Conservation (phyloP, 23 tunicate genomes). For the Trididemnum clinides region DNA sequence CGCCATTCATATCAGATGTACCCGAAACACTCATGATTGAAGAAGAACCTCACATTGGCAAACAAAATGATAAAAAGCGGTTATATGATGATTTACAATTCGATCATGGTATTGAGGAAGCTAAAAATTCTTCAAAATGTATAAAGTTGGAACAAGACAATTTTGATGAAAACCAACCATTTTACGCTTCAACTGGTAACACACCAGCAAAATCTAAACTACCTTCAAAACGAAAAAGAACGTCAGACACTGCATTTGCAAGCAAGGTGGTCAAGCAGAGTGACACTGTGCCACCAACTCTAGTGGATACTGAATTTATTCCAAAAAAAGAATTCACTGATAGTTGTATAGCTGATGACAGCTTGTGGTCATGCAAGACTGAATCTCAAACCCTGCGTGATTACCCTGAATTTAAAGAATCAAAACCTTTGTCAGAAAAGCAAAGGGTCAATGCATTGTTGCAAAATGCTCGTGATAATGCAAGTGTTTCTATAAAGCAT, state of each 20-base stretch:
- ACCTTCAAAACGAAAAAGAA: background rate
- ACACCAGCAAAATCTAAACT: background rate
- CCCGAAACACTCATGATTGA: slow-evolving; percentile 28
- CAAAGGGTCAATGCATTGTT: background rate
- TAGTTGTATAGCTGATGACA: slow-evolving; percentile 50
- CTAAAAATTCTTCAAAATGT: background rate
- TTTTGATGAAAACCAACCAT: background rate
- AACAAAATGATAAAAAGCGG: background rate
- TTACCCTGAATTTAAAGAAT: background rate
- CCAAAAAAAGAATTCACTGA: background rate
- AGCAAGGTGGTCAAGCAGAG: background rate
- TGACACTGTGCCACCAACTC: background rate
- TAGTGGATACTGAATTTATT: background rate
- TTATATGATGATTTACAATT: background rate
- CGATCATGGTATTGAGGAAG: background rate
- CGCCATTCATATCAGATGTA: background rate
- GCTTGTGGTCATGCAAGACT: slow-evolving; percentile 30
- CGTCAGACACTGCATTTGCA: background rate
- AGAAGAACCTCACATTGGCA: background rate
- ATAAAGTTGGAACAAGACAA: no score
- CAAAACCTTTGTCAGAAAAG: background rate
- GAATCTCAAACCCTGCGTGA: background rate
- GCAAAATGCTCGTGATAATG: background rate
- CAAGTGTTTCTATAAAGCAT: background rate
- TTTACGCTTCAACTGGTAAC: no score